phyloP scores from a whole-genome alignment of 2,113 vertebrate species.

The Canis aureus region DNA sequence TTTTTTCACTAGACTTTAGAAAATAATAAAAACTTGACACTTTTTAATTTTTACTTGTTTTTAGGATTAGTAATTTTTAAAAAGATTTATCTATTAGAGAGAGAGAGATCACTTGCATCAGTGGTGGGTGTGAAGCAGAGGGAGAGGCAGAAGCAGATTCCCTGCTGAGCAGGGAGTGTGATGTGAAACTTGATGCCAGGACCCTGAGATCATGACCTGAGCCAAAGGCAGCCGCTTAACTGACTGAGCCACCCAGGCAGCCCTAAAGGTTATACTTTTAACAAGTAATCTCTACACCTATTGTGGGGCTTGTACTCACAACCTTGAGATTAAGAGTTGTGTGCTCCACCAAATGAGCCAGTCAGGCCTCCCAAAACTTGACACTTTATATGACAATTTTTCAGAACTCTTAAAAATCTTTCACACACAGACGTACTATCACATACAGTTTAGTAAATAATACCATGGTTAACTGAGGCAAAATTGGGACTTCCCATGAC shows the following conservation, averaged over 20 bases:
- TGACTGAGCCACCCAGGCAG: not conserved
- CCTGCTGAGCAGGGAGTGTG: not conserved
- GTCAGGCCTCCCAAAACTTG: not conserved
- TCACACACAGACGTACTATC: not conserved
- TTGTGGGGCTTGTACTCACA: not conserved
- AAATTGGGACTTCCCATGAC: not conserved
- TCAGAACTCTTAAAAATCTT: not conserved
- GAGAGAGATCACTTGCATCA: not conserved
- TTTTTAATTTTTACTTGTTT: not conserved
- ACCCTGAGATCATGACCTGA: not conserved
- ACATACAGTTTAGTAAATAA: conserved; percentile 25
- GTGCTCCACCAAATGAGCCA: not conserved
- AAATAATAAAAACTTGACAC: conserved; percentile 13
- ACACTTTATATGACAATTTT: not conserved
- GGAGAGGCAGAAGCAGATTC: not conserved
- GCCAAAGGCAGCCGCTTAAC: not conserved
- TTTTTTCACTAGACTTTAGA: conserved; percentile 7
- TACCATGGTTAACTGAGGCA: not conserved
- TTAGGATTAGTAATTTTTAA: not conserved
- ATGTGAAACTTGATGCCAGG: not conserved
- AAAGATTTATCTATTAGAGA: not conserved
- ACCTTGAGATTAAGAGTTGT: not conserved
- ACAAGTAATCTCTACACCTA: not conserved
- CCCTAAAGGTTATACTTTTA: not conserved
- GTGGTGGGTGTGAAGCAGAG: not conserved